These are phyloP conservation scores for Rafetus swinhoei DNA, from an alignment of 2,113 vertebrate species.

Conservation along the genomic window DNA sequence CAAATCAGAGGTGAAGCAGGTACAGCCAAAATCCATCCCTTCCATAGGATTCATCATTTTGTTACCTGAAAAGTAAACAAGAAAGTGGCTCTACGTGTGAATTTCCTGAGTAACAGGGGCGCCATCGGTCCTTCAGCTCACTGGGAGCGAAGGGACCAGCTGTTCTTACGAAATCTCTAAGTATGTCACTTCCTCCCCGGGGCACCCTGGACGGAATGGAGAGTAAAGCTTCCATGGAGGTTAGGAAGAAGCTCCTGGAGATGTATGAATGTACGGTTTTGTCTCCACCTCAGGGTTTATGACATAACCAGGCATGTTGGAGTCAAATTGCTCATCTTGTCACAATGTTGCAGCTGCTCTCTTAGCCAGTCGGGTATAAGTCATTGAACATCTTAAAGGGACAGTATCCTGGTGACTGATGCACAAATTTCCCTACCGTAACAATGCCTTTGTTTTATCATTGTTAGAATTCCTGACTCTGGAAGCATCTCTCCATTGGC, in stretches of 20 bases:
- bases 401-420: neutral
- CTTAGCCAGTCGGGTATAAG: slow-evolving; percentile 2
- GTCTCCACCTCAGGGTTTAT: neutral
- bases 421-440: neutral
- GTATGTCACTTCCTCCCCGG: slow-evolving; percentile 63
- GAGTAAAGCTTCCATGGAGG: neutral
- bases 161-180: slow-evolving; percentile 47
- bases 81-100: neutral
- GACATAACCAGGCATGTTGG: slow-evolving; percentile 46
- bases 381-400: slow-evolving; percentile 14
- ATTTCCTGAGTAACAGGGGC: neutral
- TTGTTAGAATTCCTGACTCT: neutral
- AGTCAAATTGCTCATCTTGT: neutral
- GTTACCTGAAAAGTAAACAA: neutral
- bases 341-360: slow-evolving; percentile 54
- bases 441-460: neutral
- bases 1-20: accelerated
- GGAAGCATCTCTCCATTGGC: neutral
- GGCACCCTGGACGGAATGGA: slow-evolving; percentile 43
- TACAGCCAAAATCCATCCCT: neutral
- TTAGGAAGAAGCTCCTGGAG: slow-evolving; percentile 16
- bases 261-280: slow-evolving; percentile 29
- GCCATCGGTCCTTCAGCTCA: neutral
- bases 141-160: slow-evolving; percentile 26
- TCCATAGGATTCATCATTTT: neutral